Evolutionary conservation across 2,888 invertebrate species (phyloP).

Genomic region (Clistopyga incitator): DNA sequence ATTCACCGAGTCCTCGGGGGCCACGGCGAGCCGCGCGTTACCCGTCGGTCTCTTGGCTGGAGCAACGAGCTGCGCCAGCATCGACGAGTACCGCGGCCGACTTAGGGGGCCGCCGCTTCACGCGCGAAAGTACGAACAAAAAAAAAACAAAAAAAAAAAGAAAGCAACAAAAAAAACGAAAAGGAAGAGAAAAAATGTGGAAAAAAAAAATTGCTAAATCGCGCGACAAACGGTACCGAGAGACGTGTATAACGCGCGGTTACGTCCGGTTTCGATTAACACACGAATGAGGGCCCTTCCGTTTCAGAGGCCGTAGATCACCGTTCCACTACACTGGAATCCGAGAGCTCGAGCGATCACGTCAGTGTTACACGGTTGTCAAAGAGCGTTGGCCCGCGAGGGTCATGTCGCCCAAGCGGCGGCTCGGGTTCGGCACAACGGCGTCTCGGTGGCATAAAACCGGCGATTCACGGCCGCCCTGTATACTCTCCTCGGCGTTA

Average conservation of each 20-base stretch:
- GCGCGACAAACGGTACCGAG: slow-evolving; percentile 7
- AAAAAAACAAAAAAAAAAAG: slow-evolving; percentile 10
- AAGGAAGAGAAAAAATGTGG: slow-evolving; percentile 15
- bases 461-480: slow-evolving; percentile 55
- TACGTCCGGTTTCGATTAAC: slow-evolving; percentile 26
- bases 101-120: slow-evolving; percentile 9
- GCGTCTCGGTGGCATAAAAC: slow-evolving; percentile 69
- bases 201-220: slow-evolving; percentile 31
- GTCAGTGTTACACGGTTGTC: slow-evolving; percentile 75
- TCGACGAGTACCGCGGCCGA: slow-evolving; percentile 46
- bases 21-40: slow-evolving; percentile 19
- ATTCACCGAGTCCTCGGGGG: slow-evolving; percentile 43
- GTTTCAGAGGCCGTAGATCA: slow-evolving; percentile 8
- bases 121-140: slow-evolving; percentile 16
- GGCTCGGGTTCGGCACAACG: slow-evolving; percentile 63
- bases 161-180: neutral
- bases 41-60: slow-evolving; percentile 36
- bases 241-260: neutral
- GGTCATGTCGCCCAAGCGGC: slow-evolving; percentile 76
- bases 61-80: slow-evolving; percentile 48
- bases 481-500: neutral
- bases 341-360: slow-evolving; percentile 65
- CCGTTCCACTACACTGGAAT: slow-evolving; percentile 57
- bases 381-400: slow-evolving; percentile 78
- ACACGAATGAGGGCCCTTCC: slow-evolving; percentile 6